Evolutionary conservation across 2,888 invertebrate genomes (phyloP).

Genomic region (Apodemia duryi): DNA sequence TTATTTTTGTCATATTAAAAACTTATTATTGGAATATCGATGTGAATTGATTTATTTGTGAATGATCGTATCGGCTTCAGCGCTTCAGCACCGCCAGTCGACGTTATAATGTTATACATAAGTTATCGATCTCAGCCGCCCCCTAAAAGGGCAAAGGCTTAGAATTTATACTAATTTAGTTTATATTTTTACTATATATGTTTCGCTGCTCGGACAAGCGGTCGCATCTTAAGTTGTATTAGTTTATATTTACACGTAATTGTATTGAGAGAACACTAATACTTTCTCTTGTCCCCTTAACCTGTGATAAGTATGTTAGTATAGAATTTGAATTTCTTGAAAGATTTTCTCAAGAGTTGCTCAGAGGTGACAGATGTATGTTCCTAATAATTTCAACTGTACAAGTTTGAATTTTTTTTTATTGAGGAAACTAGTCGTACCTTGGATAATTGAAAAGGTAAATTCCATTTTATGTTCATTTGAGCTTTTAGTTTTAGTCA

Average conservation of each 20-base stretch:
- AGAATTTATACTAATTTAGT: conserved; percentile 57
- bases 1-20: conserved; percentile 56
- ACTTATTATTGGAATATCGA: conserved; percentile 50
- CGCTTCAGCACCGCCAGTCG: conserved; percentile 66
- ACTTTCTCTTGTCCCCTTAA: conserved; percentile 78
- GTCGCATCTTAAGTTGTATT: conserved; percentile 68
- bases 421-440: conserved; percentile 64
- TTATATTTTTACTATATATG: conserved; percentile 46
- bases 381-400: conserved; percentile 71
- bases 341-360: conserved; percentile 61
- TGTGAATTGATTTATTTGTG: conserved; percentile 37
- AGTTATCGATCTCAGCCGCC: conserved; percentile 76
- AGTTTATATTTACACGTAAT: conserved; percentile 61
- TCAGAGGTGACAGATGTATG: conserved; percentile 67
- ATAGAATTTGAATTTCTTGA: conserved; percentile 68
- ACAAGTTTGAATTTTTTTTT: conserved; percentile 51
- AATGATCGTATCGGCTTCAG: conserved; percentile 50
- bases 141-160: conserved; percentile 63
- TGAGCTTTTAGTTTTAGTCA: conserved; percentile 52
- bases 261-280: conserved; percentile 75
- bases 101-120: conserved; percentile 49
- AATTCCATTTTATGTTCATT: conserved; percentile 50
- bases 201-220: conserved; percentile 43
- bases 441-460: conserved; percentile 36
- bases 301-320: conserved; percentile 79